phyloP scores from a whole-genome alignment of 2,888 invertebrate genomes.

The Lycophotia porphyrea region DNA sequence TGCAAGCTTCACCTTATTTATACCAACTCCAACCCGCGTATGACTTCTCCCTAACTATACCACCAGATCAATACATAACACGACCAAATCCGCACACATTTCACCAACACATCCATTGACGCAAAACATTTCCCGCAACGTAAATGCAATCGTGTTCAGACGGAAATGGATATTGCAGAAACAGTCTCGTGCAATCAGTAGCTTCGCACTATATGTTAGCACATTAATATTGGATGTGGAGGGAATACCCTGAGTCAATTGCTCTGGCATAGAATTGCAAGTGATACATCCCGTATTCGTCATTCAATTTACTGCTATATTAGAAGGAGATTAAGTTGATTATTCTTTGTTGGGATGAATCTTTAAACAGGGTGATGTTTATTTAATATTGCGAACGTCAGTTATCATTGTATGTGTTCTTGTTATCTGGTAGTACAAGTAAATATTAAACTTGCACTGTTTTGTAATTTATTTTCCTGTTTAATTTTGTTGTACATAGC shows the following conservation, averaged over 20 bases:
- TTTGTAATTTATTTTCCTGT: slow-evolving; percentile 47
- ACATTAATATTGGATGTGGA: slow-evolving; percentile 78
- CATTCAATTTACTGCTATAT: slow-evolving; percentile 56
- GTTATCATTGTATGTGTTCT: slow-evolving; percentile 54
- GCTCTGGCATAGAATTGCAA: slow-evolving; percentile 78
- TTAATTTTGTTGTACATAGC: slow-evolving; percentile 23
- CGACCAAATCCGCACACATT: slow-evolving; percentile 38
- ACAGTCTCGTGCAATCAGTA: slow-evolving; percentile 46
- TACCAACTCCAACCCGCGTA: slow-evolving; percentile 68
- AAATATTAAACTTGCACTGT: slow-evolving; percentile 33
- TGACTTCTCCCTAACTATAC: slow-evolving; percentile 59
- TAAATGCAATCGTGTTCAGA: slow-evolving; percentile 33
- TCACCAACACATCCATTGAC: slow-evolving; percentile 65
- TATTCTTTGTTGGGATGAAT: slow-evolving; percentile 44
- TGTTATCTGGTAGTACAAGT: slow-evolving; percentile 48
- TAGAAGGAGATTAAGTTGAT: slow-evolving; percentile 45
- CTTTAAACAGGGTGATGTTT: slow-evolving; percentile 53
- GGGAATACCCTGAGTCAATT: slow-evolving; percentile 84
- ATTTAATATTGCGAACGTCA: slow-evolving; percentile 42
- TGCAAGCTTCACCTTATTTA: slow-evolving; percentile 73
- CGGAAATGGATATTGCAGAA: slow-evolving; percentile 52
- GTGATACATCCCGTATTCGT: slow-evolving; percentile 70
- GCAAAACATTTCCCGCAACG: slow-evolving; percentile 25
- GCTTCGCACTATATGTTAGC: slow-evolving; percentile 55
- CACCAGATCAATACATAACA: slow-evolving; percentile 45